Base-by-base conservation (phyloP, 2,797 vertebrate genomes). In the Enteromius afrohamiltoni region DNA sequence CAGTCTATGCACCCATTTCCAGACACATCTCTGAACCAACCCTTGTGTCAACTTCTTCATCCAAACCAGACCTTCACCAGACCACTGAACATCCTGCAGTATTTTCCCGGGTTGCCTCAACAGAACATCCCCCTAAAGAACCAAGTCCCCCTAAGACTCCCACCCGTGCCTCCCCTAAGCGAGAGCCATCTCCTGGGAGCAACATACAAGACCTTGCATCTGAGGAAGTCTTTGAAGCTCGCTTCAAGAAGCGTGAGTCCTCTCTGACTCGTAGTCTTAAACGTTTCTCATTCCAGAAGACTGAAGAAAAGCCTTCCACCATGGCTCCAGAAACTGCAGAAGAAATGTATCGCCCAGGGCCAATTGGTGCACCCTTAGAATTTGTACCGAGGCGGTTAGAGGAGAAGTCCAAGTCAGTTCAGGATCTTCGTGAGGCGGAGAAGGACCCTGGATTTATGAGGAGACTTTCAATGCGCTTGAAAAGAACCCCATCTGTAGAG, bases 191-290 rank as follows among this genome's bases (percentile, higher is more conserved):
- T 65, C 79, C 80, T 26, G 90, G 90, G 86, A 77, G 16, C 31
- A 88, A 93, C 51, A 95, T 99, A 8, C 92, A 96, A 75, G 96
- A 99, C 91, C 94, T 99, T 0, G 94, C 95, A 70, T 99, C 98
- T 0, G 97, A 99, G 89, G 97, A 98, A 42, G 93, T 99, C 67
- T 99, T 99, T 8, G 96, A 99, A 86, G 94, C 98, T 13, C 96
- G 97, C 83, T 99, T 99, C 90, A 99, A 99, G 91, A 96, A 96
- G 81, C 95, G 96, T 0, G 96, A 98, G 85, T 98, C 97, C 0
- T 97, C 97, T 0, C 94, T 99, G 47, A 94, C 95, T 3, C 94
- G 97, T 68, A 96, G 97, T 10, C 91, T 99, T 9, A 97, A 96
- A 86, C 95, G 96, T 62, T 93, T 99, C 71, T 96, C 96, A 17